Evolutionary conservation across 1,140 invertebrate species (phyloP).

Genomic region (Drosophila ironensis): DNA sequence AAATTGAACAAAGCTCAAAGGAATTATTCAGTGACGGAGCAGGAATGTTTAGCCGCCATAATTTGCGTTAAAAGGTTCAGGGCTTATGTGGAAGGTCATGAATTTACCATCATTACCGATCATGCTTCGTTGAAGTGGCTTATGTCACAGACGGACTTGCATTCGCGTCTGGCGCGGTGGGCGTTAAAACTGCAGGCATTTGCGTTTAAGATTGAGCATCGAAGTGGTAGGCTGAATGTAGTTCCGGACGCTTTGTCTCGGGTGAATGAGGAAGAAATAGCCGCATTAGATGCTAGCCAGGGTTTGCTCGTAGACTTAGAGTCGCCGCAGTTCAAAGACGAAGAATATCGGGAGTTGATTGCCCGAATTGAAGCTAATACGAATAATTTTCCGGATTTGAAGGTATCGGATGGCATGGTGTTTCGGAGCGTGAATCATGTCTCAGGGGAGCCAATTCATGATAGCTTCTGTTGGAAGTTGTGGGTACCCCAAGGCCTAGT

Average conservation of each 20-base stretch:
- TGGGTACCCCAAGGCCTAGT: constrained; percentile 1
- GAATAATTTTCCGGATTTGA: neutral
- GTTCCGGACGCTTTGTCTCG: neutral
- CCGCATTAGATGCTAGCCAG: neutral
- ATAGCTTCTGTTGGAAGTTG: neutral
- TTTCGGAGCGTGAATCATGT: neutral
- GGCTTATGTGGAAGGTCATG: too few species aligned
- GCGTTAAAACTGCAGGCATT: too few species aligned
- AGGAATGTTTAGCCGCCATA: too few species aligned
- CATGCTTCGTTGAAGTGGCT: too few species aligned
- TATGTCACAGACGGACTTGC: too few species aligned
- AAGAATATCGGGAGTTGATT: neutral
- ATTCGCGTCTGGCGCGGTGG: too few species aligned
- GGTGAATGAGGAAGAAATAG: neutral
- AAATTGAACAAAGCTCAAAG: neutral
- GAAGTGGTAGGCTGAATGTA: neutral
- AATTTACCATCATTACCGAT: too few species aligned
- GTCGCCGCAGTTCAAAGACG: neutral
- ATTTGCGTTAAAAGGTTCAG: too few species aligned
- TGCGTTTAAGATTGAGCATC: neutral
- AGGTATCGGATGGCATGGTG: neutral
- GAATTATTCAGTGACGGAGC: neutral
- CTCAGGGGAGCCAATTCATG: neutral
- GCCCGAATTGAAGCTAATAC: neutral
- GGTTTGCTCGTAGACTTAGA: neutral